Base-by-base conservation (phyloP, 2,113 vertebrate species). In the Cynoglossus semilaevis region DNA sequence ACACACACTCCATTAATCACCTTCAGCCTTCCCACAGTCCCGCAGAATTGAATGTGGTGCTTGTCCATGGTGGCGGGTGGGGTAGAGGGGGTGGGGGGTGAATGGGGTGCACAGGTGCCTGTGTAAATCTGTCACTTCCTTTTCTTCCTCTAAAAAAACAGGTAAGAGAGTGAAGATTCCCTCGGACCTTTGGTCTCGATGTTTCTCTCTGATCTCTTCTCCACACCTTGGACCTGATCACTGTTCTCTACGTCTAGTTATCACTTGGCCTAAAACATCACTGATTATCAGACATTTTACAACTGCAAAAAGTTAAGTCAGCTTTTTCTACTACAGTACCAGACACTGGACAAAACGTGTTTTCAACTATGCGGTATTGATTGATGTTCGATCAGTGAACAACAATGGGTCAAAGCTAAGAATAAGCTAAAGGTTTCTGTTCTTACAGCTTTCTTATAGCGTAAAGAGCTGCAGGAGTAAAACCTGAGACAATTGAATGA, bases 1-100 rank as follows among this genome's bases (percentile, higher is more conserved):
- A 89, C 89, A 87, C 88, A 85, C 76, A 69, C 79, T 70, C 83
- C 85, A 91, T 91, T 91, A 91, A 91, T 91, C 89, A 91, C 83
- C 81, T 80, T 70, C 80, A 80, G 85, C 79, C 82, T 82, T 78
- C 63, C 83, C 78, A 81, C 84, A 81, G 70, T 86, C 79, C 85
- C 64, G 63, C 63, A 83, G 85, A 85, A 85, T 89, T 89, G 88
- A 88, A 88, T 85, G 83, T 80, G 82, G 79, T 81, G 86, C 82
- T 84, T 58, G 62, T 84, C 85, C 59, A 15, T 55, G 71, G 3
- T 29, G 22, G 22, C n/a, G 79, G 49, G 37, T 2, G 36, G 36
- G 36, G 36, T 6, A 9, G 7, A 7, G 12, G 37, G 37, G 37
- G 37, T 3, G 5, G 37, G 37, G 8, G 9, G 86, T 86, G 83